Evolutionary conservation across 1,140 invertebrate species (phyloP).

Genomic region (Listronotus oregonensis): DNA sequence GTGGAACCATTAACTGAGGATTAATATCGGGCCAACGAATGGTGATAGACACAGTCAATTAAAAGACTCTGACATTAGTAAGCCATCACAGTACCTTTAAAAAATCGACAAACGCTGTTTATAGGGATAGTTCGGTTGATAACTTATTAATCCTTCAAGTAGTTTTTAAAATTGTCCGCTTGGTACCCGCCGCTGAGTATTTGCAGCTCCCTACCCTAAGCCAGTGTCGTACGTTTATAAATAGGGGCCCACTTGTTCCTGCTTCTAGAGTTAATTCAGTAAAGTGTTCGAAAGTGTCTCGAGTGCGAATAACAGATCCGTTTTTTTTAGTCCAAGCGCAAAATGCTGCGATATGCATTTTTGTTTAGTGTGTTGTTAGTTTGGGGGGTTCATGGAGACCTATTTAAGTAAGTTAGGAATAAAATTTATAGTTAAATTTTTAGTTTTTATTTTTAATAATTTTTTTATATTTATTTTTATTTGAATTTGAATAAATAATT

Average conservation of each 20-base stretch:
- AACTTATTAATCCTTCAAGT: too few species aligned
- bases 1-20: too few species aligned
- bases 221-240: slow-evolving; percentile 30
- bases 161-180: not conserved
- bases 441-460: too few species aligned
- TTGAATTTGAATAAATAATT: too few species aligned
- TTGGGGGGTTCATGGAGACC: slow-evolving; percentile 16
- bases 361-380: slow-evolving; percentile 20
- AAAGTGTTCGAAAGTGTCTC: slow-evolving; percentile 7
- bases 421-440: too few species aligned
- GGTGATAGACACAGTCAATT: too few species aligned
- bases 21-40: too few species aligned
- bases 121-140: too few species aligned
- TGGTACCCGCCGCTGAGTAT: not conserved
- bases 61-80: too few species aligned
- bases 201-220: not conserved
- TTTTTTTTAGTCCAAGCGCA: slow-evolving; percentile 9
- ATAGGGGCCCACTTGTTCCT: not conserved
- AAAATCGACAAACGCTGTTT: too few species aligned
- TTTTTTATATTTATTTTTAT: too few species aligned
- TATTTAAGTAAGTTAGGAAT: slow-evolving; percentile 29
- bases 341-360: slow-evolving; percentile 31
- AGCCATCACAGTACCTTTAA: too few species aligned
- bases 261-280: slow-evolving; percentile 23
- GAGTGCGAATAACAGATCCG: not conserved